Evolutionary conservation across 2,888 invertebrate genomes (phyloP), one percentile per base, ranked within the genome.

Genomic region (Eugnorisma glareosa): DNA sequence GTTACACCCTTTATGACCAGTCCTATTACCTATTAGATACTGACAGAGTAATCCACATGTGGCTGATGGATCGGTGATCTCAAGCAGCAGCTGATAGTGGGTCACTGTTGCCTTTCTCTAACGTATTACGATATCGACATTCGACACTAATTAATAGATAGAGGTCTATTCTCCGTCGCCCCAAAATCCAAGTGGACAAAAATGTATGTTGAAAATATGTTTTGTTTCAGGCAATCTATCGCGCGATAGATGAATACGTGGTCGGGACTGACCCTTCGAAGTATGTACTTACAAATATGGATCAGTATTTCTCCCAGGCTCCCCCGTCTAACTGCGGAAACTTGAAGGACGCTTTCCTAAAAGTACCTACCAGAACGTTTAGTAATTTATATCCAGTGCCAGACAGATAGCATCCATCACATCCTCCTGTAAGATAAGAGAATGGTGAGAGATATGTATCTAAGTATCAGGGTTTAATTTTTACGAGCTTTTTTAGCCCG

Each of bases 231-330:
- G 96, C 96, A 51, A 91, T 96, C 24, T 96, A 96, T 85, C 91
- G 90, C 73, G 95, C 96, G 2, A 91, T 96, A 45, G 91, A 93
- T 31, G 94, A 96, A 84, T 98, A 98, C 94, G 97, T 97, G 86
- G 90, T 98, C 24, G 98, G 98, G 7, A 97, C 97, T 5, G 98
- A 98, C 91, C 95, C 98, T 0, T 97, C 97, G 75, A 95, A 96
- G 77, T 97, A 97, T 75, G 96, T 98, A 83, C 94, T 98, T 64
- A 91, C 97, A 79, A 97, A 97, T 31, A 93, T 97, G 90, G 91
- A 94, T 45, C 90, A 89, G 70, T 94, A 96, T 85, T 90, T 96
- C n/a, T 84, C 89, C 0, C 91, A 91, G 68, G 92, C 93, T 5
- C 89, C 94, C 0, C 81, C 90, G 6, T 94, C 96, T 0, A 94